phyloP scores from a whole-genome alignment of 2,888 invertebrate species.

The Yponomeuta plumbellus region DNA sequence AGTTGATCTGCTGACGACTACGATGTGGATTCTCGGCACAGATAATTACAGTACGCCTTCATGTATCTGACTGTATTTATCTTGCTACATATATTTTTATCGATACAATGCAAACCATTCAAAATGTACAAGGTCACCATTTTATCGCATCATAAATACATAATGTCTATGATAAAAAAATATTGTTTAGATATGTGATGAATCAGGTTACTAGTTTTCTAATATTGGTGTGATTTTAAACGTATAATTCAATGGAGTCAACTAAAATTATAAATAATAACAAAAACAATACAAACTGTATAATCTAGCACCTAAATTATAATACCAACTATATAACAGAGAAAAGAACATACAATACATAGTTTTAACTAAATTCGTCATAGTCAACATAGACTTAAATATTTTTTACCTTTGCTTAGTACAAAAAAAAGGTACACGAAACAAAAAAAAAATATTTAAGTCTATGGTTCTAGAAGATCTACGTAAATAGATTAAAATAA shows the following conservation, averaged over 20 bases:
- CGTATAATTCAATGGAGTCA: neutral
- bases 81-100: too few species aligned
- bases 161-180: conserved; percentile 4
- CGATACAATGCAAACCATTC: neutral
- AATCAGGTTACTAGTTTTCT: conserved; percentile 8
- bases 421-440: too few species aligned
- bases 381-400: too few species aligned
- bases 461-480: too few species aligned
- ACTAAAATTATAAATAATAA: conserved; percentile 1
- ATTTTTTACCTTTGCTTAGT: too few species aligned
- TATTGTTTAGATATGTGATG: conserved; percentile 6
- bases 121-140: neutral
- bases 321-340: conserved; percentile 17
- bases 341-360: neutral
- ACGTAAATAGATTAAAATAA: neutral
- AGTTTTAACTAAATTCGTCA: neutral
- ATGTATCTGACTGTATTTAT: too few species aligned
- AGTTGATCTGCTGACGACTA: too few species aligned
- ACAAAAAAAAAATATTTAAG: too few species aligned
- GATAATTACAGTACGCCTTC: too few species aligned
- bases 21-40: too few species aligned
- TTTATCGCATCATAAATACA: neutral
- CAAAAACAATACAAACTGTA: conserved; percentile 16
- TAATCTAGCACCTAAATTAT: conserved; percentile 22
- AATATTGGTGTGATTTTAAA: neutral